Conservation (phyloP, 2,797 vertebrate species). For the Epinephelus coioides region DNA sequence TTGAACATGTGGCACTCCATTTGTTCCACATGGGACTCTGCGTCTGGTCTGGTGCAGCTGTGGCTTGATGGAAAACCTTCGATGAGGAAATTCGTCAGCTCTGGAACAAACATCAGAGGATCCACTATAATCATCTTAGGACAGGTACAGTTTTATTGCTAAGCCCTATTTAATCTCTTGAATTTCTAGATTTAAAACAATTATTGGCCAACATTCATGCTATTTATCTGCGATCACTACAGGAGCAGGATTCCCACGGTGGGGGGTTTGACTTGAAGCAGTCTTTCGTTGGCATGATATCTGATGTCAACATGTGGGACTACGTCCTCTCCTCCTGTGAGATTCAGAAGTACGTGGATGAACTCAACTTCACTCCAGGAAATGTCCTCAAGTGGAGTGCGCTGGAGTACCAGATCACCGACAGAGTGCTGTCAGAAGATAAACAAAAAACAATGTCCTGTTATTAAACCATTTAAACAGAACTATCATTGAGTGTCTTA, state of each 20-base stretch:
- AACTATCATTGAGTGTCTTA: no score
- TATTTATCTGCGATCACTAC: no score
- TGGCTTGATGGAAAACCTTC: constrained; percentile 64
- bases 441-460: no score
- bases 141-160: constrained; percentile 17
- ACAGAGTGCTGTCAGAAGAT: constrained; percentile 52
- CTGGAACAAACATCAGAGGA: constrained; percentile 4
- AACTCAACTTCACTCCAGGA: constrained; percentile 51
- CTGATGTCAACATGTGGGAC: constrained; percentile 76
- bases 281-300: constrained; percentile 76
- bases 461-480: no score
- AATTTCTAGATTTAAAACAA: no score
- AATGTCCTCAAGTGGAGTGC: constrained; percentile 70
- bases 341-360: constrained; percentile 56
- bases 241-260: constrained; percentile 63
- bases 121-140: constrained; percentile 14
- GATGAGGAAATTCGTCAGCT: constrained; percentile 57
- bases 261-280: constrained; percentile 66
- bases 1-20: constrained; percentile 57
- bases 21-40: constrained; percentile 71
- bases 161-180: no score
- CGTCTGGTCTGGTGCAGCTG: constrained; percentile 52
- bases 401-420: constrained; percentile 46
- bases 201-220: no score
- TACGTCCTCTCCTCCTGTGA: constrained; percentile 65